Percentiles rank a stretch among this genome's conserved stretches.
Evolutionary conservation across 2,888 invertebrate genomes (phyloP).

Genomic region (Netelia virgata): DNA sequence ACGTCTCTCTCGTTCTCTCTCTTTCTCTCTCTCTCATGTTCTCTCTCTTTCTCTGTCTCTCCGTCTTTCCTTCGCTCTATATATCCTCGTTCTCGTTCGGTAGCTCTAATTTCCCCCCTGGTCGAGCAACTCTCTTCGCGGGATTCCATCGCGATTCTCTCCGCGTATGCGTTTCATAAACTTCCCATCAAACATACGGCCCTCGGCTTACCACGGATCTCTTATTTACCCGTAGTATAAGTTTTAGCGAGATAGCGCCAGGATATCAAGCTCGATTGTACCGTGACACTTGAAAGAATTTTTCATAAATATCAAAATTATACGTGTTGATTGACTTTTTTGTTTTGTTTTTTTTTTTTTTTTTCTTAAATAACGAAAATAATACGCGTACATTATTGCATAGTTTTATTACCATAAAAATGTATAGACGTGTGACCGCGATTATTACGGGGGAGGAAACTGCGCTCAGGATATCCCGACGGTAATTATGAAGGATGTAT

Average conservation of each 20-base stretch:
- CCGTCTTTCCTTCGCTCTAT: slow-evolving; percentile 19
- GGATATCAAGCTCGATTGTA: slow-evolving; percentile 64
- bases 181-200: slow-evolving; percentile 34
- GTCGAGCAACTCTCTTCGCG: slow-evolving; percentile 21
- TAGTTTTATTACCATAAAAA: not conserved
- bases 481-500: slow-evolving; percentile 45
- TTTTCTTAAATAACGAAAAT: too few relatives aligned
- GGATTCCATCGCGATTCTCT: slow-evolving; percentile 45
- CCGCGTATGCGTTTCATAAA: slow-evolving; percentile 9
- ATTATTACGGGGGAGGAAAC: slow-evolving; percentile 43
- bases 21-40: slow-evolving; percentile 5
- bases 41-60: slow-evolving; percentile 5
- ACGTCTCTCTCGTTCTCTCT: slow-evolving; percentile 7
- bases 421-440: slow-evolving; percentile 18
- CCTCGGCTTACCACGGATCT: slow-evolving; percentile 41
- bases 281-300: slow-evolving; percentile 26
- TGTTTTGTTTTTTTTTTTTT: not conserved
- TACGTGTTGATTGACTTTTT: too few relatives aligned
- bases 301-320: not conserved
- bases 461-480: slow-evolving; percentile 53
- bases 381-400: too few relatives aligned
- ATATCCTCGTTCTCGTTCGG: slow-evolving; percentile 31
- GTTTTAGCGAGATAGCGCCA: slow-evolving; percentile 68
- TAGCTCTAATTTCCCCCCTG: slow-evolving; percentile 42
- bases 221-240: slow-evolving; percentile 43